A percentile compares a stretch with the other conserved stretches of the same genome.
Evolutionary conservation across 2,113 vertebrate species (phyloP).

Genomic region (Pipra filicauda): DNA sequence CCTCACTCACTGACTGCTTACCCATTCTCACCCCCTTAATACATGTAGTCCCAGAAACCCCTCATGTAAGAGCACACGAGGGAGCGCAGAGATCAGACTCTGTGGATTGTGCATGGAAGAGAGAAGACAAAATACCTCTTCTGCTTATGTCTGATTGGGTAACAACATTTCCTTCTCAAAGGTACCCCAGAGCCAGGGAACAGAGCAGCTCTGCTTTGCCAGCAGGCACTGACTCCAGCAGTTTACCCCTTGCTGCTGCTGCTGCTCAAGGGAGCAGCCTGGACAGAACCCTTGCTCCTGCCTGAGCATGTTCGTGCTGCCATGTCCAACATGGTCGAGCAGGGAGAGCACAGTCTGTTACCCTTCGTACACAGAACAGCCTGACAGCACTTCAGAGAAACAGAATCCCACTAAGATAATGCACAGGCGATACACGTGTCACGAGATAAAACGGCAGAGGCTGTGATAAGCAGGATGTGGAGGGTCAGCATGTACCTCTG

Average conservation of each 20-base stretch:
- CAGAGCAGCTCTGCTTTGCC: background rate
- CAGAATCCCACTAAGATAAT: background rate
- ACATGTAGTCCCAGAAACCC: background rate
- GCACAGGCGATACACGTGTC: rapidly evolving
- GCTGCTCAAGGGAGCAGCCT: background rate
- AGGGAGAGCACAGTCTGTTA: background rate
- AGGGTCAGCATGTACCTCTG: background rate
- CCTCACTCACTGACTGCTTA: background rate
- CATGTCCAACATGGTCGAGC: rapidly evolving
- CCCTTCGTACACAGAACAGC: background rate
- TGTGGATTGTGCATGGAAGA: background rate
- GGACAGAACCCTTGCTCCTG: background rate
- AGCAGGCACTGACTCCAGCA: background rate
- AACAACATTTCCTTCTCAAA: background rate
- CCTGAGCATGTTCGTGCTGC: background rate
- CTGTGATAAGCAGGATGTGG: background rate
- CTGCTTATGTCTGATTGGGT: background rate
- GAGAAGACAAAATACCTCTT: background rate
- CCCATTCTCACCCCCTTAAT: background rate
- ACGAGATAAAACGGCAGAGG: background rate
- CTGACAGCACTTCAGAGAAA: background rate
- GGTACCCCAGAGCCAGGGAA: background rate
- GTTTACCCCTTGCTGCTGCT: background rate
- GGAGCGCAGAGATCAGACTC: background rate
- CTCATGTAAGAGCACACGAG: background rate